Base-by-base conservation (phyloP, 2,797 vertebrate species). In the Macropodus opercularis region DNA sequence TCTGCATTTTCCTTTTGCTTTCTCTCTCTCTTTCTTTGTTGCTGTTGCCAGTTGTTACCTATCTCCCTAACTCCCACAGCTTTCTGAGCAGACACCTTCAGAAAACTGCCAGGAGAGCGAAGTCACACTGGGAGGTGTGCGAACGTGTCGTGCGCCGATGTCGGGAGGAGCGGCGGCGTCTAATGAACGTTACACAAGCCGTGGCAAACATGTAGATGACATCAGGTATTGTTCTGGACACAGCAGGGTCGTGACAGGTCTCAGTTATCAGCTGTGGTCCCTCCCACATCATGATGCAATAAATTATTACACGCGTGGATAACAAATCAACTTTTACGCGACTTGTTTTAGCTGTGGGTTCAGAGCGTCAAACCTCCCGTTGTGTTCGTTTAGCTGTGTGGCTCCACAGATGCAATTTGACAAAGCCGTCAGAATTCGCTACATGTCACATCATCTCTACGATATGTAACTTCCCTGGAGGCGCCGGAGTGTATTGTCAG, bases 31-130 rank as follows among this genome's bases (percentile, higher is more conserved):
- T 43, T 17, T 18, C 15, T 38, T 60, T 71, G 24, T 63, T 52
- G 49, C 57, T 63, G 39, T 42, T 68, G 63, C 49, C 48, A 68
- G 9, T 62, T 71, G 49, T 56, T 60, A 43, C 56, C 46, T 66
- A 44, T 62, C 50, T 66, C 55, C 24, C 38, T 3, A 18, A 41
- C 34, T 66, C 63, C 46, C 52, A 27, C n/a, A 24, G 49, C 35
- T 69, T 51, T 62, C 35, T 11, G 34, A 70, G 53, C 66, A 21
- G 75, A 59, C 58, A 69, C 62, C 47, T 42, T 75, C 44, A 47
- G 36, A 55, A 75, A 76, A 74, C 60, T 47, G 29, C 32, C 60
- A 55, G 14, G 21, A 57, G 49, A 55, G 35, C 39, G 22, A 72
- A 72, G 61, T 59, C 55, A 44, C 52, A 41, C 32, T 38, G 61